Evolutionary conservation across 2,797 vertebrate genomes (phyloP).

Genomic region (Acrossocheilus wenchowensis): DNA sequence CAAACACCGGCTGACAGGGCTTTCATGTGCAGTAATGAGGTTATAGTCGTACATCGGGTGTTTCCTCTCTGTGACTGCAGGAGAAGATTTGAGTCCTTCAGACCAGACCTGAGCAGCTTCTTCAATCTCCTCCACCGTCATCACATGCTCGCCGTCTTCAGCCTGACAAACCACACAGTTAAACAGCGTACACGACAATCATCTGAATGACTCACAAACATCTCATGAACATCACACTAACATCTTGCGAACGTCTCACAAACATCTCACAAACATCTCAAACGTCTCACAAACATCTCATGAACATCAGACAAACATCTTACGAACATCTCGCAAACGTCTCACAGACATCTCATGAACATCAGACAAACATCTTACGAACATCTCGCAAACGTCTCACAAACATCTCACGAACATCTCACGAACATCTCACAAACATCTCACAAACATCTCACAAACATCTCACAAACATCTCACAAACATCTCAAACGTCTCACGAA

Average conservation of each 20-base stretch:
- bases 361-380: too few species aligned
- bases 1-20: background rate
- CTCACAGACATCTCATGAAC: too few species aligned
- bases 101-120: slow-evolving; percentile 78
- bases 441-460: too few species aligned
- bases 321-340: too few species aligned
- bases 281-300: too few species aligned
- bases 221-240: background rate
- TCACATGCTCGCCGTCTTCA: slow-evolving; percentile 71
- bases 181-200: background rate
- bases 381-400: too few species aligned
- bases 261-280: too few species aligned
- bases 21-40: background rate
- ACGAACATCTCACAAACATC: too few species aligned
- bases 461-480: too few species aligned
- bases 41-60: slow-evolving; percentile 80
- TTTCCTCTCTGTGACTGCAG: slow-evolving; percentile 65
- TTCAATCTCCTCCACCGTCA: slow-evolving; percentile 85
- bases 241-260: fast-evolving
- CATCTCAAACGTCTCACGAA: too few species aligned
- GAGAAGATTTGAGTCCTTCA: slow-evolving; percentile 63
- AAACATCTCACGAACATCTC: too few species aligned
- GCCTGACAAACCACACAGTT: slow-evolving; percentile 60
- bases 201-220: background rate
- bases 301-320: too few species aligned